Percentiles rank a stretch among this genome's conserved stretches.
These are phyloP conservation scores for Formica aserva DNA, from an alignment of 2,888 invertebrate genomes.

Conservation along the genomic window DNA sequence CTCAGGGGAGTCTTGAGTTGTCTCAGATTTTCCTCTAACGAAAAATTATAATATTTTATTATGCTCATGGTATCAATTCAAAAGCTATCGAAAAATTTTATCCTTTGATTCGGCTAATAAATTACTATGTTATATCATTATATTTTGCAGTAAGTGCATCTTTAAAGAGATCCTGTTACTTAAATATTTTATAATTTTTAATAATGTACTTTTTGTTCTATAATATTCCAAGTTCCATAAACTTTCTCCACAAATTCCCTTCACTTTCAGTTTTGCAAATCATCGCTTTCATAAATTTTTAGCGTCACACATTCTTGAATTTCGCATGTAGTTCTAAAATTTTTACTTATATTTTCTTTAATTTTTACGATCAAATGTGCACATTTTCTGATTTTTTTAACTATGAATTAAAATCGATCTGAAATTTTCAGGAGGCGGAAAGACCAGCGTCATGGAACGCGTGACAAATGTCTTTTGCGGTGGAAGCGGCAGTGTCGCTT, in stretches of 20 bases:
- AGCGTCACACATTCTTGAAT: not conserved
- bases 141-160: not conserved
- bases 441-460: slow-evolving; percentile 93
- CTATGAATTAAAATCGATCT: not conserved
- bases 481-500: slow-evolving; percentile 88
- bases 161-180: not conserved
- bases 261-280: not conserved
- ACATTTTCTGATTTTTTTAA: not conserved
- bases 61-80: not conserved
- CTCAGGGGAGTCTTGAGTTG: slow-evolving; percentile 51
- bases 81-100: not conserved
- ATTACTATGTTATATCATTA: not conserved
- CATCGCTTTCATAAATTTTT: not conserved
- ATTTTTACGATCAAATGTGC: not conserved
- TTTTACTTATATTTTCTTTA: not conserved
- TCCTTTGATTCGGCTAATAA: not conserved
- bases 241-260: not conserved
- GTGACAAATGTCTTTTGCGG: slow-evolving; percentile 95
- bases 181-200: not conserved
- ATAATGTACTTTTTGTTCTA: not conserved
- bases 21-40: slow-evolving; percentile 17
- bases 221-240: not conserved
- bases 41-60: slow-evolving; percentile 15
- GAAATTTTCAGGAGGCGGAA: slow-evolving; percentile 84
- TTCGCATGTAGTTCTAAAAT: not conserved